A percentile compares a stretch with the other conserved stretches of the same genome.
These are phyloP conservation scores for Phenacoccus solenopsis DNA, from an alignment of 1,140 invertebrate genomes.

Conservation along the genomic window DNA sequence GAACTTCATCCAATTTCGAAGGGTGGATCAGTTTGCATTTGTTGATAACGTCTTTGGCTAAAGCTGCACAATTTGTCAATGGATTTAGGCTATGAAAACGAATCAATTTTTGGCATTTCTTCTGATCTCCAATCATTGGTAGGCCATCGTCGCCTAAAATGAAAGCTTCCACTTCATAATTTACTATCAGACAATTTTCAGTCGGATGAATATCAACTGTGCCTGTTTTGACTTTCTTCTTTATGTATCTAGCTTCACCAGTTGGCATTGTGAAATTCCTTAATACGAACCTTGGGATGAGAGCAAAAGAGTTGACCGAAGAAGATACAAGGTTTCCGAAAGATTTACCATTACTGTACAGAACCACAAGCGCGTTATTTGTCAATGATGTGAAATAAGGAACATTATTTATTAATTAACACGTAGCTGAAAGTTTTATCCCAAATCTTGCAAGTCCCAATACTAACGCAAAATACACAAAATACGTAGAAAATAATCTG, in stretches of 20 bases:
- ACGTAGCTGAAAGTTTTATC: too few species aligned
- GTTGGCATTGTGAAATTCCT: background rate
- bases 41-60: constrained; percentile 76
- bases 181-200: constrained; percentile 77
- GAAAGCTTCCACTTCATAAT: constrained; percentile 77
- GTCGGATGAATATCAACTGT: constrained; percentile 81
- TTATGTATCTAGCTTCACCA: constrained; percentile 18
- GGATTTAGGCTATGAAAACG: constrained; percentile 68
- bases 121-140: constrained; percentile 71
- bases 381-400: too few species aligned
- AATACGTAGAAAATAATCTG: too few species aligned
- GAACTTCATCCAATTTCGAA: constrained; percentile 69
- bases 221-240: constrained; percentile 58
- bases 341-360: too few species aligned
- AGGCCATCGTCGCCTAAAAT: constrained; percentile 71
- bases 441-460: too few species aligned
- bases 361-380: too few species aligned
- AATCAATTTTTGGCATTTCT: constrained; percentile 74
- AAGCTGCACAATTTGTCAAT: constrained; percentile 59
- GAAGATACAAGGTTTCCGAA: too few species aligned
- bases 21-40: constrained; percentile 81
- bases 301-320: background rate
- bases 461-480: too few species aligned
- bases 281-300: background rate
- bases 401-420: too few species aligned